Conservation (phyloP, 2,797 vertebrate species). For the Spheniscus humboldti region DNA sequence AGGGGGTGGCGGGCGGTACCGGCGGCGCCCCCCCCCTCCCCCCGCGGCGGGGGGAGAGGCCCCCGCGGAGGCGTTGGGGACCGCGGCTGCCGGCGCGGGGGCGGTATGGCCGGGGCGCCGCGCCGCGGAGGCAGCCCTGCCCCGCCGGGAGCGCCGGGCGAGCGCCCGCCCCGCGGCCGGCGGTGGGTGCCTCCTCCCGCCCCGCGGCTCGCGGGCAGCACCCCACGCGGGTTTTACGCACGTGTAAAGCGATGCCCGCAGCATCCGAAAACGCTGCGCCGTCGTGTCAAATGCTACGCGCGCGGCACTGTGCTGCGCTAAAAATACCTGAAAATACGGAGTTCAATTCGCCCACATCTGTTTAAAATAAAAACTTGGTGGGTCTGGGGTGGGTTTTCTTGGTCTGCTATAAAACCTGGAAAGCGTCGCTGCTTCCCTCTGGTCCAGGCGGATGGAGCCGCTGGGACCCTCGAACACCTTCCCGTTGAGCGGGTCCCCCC, state of each 20-base stretch:
- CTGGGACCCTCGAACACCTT: neutral
- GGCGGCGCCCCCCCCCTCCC: neutral
- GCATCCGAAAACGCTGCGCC: neutral
- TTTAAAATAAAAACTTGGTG: constrained; percentile 58
- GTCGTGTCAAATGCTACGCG: neutral
- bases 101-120: neutral
- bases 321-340: constrained; percentile 47
- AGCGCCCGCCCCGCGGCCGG: neutral
- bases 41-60: neutral
- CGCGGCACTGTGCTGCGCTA: constrained; percentile 4
- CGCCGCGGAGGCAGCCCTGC: neutral
- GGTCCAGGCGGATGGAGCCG: neutral
- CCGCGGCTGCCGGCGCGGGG: neutral
- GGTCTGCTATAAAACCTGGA: neutral
- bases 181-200: neutral
- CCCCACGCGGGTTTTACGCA: neutral
- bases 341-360: constrained; percentile 51
- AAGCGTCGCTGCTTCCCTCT: neutral
- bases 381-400: neutral
- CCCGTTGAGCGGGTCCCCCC: neutral
- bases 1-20: neutral
- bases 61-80: neutral
- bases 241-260: neutral
- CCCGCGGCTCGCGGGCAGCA: neutral
- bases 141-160: too few relatives aligned